These are phyloP conservation scores for Alosa alosa DNA, from an alignment of 2,113 vertebrate genomes.

Conservation along the genomic window DNA sequence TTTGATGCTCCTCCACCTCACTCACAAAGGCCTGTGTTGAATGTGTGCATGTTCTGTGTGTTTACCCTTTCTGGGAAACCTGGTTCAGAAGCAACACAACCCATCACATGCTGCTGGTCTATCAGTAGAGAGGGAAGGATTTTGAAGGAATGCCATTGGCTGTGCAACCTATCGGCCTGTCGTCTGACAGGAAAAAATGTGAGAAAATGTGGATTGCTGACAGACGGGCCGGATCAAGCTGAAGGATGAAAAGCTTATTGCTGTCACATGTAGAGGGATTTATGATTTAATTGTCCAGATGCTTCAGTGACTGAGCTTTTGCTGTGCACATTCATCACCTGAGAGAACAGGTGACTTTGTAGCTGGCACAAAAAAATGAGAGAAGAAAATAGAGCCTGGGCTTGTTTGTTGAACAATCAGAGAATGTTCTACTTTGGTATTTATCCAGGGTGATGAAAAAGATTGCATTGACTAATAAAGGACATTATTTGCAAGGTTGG, in stretches of 20 bases:
- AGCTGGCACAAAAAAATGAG: conserved; percentile 6
- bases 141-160: background rate
- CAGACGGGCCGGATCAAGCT: conserved; percentile 16
- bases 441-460: conserved; percentile 39
- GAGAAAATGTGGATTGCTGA: background rate
- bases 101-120: background rate
- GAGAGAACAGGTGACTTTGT: background rate
- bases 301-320: conserved; percentile 3
- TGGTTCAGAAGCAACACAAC: background rate
- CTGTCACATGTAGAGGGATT: conserved; percentile 26
- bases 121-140: background rate
- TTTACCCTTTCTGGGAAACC: background rate
- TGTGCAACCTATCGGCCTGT: background rate
- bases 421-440: conserved; percentile 25
- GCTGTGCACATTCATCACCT: conserved; percentile 29
- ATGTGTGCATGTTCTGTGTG: background rate
- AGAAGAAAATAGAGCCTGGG: conserved; percentile 1
- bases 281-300: conserved; percentile 47
- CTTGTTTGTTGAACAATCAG: conserved; percentile 34
- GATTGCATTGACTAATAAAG: conserved; percentile 31
- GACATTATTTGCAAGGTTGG: conserved; percentile 26
- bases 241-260: conserved; percentile 32
- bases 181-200: background rate
- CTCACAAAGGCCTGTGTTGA: background rate
- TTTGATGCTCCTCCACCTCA: conserved; percentile 29